Percentiles rank a stretch among this genome's conserved stretches.
These are phyloP conservation scores for Syngnathus typhle DNA, from an alignment of 2,113 vertebrate genomes.

Conservation along the genomic window DNA sequence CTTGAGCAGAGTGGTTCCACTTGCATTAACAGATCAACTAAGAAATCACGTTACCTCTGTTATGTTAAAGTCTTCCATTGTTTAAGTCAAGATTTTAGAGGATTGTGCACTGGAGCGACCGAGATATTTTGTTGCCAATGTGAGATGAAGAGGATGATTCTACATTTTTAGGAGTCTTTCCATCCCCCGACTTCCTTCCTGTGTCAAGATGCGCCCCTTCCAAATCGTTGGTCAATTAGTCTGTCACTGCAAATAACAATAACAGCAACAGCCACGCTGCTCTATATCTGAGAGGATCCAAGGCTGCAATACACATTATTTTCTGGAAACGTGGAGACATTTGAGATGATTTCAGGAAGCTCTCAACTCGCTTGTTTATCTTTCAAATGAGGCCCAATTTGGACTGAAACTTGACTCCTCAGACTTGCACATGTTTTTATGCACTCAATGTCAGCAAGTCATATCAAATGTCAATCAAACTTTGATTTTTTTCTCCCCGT, in stretches of 20 bases:
- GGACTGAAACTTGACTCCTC: conserved; percentile 20
- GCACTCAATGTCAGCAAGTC: conserved; percentile 1
- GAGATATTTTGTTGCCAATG: conserved; percentile 34
- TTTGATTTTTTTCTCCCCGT: neutral
- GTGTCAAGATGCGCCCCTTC: conserved; percentile 32
- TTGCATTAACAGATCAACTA: neutral
- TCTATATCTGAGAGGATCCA: conserved; percentile 20
- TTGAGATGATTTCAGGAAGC: conserved; percentile 49
- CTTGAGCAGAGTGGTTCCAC: neutral
- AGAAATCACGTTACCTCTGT: neutral
- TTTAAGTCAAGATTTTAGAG: conserved; percentile 42
- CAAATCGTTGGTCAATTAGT: conserved; percentile 38
- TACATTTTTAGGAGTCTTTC: conserved; percentile 32
- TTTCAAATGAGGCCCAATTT: conserved; percentile 35
- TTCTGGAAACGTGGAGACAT: conserved; percentile 32
- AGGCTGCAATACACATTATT: conserved; percentile 20
- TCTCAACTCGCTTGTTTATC: conserved; percentile 35
- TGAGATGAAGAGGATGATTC: conserved; percentile 29
- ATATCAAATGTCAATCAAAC: conserved; percentile 6
- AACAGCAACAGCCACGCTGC: conserved; percentile 26
- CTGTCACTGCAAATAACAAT: conserved; percentile 35
- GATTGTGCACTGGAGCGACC: conserved; percentile 34
- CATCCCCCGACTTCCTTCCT: conserved; percentile 7
- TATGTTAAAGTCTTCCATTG: conserved; percentile 12
- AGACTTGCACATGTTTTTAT: conserved; percentile 17